Evolutionary conservation across 1,140 invertebrate genomes (phyloP).

Genomic region (Papilio machaon): DNA sequence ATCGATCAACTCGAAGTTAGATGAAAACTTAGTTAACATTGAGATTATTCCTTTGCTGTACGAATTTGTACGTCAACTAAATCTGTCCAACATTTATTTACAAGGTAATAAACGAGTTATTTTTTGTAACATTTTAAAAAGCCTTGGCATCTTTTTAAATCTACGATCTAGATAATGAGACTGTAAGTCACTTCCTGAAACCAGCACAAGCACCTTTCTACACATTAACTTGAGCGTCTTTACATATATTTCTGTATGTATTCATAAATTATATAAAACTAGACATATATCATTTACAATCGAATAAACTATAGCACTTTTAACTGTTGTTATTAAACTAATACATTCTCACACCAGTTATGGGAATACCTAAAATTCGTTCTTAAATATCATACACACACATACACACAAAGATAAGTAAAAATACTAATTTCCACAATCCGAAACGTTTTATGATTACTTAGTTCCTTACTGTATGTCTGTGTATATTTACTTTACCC

Average conservation of each 20-base stretch:
- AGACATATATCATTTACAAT: too few species aligned
- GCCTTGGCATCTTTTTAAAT: slow-evolving; percentile 20
- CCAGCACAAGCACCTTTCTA: slow-evolving; percentile 14
- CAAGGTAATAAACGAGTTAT: slow-evolving; percentile 1
- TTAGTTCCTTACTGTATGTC: too few species aligned
- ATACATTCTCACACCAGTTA: too few species aligned
- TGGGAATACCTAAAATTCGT: too few species aligned
- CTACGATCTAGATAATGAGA: slow-evolving; percentile 1
- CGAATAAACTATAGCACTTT: too few species aligned
- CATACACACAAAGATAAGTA: too few species aligned
- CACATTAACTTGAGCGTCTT: background rate
- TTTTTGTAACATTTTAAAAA: slow-evolving; percentile 25
- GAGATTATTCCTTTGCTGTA: background rate
- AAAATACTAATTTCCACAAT: too few species aligned
- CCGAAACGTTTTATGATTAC: too few species aligned
- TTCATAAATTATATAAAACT: background rate
- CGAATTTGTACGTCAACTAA: background rate
- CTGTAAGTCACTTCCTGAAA: slow-evolving; percentile 13
- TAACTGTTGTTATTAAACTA: too few species aligned
- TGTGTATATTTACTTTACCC: background rate
- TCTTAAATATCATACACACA: too few species aligned
- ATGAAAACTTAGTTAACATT: background rate
- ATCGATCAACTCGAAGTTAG: background rate
- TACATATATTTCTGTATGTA: background rate
- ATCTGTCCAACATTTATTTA: slow-evolving; percentile 8